These are phyloP conservation scores for Cyclura pinguis DNA, from an alignment of 2,797 vertebrate genomes.

Conservation along the genomic window DNA sequence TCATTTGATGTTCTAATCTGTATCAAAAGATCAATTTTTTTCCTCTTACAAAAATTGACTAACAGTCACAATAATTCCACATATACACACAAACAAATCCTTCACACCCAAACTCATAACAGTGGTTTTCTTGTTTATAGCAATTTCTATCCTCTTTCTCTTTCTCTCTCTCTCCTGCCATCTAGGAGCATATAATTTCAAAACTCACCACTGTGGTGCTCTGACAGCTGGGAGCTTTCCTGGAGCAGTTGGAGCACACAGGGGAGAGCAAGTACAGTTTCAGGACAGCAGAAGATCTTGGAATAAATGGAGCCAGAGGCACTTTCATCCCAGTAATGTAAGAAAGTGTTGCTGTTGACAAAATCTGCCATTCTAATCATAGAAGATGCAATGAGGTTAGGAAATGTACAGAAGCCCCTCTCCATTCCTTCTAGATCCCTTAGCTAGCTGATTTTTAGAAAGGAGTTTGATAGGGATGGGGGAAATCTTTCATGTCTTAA, in stretches of 20 bases:
- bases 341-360: neutral
- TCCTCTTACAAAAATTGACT: conserved; percentile 28
- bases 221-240: neutral
- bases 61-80: conserved; percentile 40
- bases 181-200: conserved; percentile 31
- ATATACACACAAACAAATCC: neutral
- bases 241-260: neutral
- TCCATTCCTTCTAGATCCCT: neutral
- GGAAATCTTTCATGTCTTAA: too few species aligned
- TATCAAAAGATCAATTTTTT: conserved; percentile 43
- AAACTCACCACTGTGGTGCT: neutral
- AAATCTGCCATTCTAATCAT: neutral
- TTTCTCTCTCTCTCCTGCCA: neutral
- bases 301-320: neutral
- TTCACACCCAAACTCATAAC: neutral
- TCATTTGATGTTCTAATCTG: conserved; percentile 51
- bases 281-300: neutral
- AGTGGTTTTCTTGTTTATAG: conserved; percentile 5
- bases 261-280: neutral
- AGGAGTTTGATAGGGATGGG: too few species aligned
- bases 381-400: neutral
- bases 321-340: neutral
- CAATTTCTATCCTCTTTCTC: neutral
- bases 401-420: neutral
- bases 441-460: neutral